Base-by-base conservation (phyloP, 2,797 vertebrate species). In the Macropus fuliginosus region DNA sequence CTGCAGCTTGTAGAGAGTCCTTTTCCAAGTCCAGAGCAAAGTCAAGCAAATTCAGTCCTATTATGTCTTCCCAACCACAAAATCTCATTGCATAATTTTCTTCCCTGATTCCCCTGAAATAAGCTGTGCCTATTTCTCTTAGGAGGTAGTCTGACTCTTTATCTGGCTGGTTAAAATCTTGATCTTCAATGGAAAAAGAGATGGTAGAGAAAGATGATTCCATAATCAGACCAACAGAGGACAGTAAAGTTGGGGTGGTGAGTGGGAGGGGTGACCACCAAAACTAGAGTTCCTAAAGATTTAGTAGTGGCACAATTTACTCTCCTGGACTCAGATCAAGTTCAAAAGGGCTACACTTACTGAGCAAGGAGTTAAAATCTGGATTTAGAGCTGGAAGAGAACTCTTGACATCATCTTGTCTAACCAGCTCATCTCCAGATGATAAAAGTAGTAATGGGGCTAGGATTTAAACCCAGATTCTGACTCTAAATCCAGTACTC, bases 131-230 rank as follows among this genome's bases (percentile, higher is more conserved):
- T 90, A 81, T 81, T 81, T 50, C 40, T 21, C 40, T 46, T 50
- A 46, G 10, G 40, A 21, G 3, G 21, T 87, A 50, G 40, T 87
- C 16, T 28, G 89, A 92, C 54, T 94, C 59, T 28, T 74, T 81
- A 50, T 50, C 74, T 27, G 46, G 24, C 21, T 87, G 40, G 40
- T 87, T 50, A 87, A 87, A 87, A 54, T 34, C 29, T 56, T 96
- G 97, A 96, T 96, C 94, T 97, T 97, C 92, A 52, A 93, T 52
- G 94, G 94, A 97, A 95, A 97, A 97, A 46, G 46, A 52, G 96
- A 95, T 55, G 94, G 62, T 50, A 90, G 46, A 89, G 95, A 96
- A 96, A 62, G 81, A 97, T 91, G 93, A 93, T 56, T 94, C 57
- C 1, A n/a, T n/a, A 92, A 34, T 27, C 1, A 1, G 56, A 55